Evolutionary conservation across 2,888 invertebrate genomes (phyloP).

Genomic region (Xylota segnis): DNA sequence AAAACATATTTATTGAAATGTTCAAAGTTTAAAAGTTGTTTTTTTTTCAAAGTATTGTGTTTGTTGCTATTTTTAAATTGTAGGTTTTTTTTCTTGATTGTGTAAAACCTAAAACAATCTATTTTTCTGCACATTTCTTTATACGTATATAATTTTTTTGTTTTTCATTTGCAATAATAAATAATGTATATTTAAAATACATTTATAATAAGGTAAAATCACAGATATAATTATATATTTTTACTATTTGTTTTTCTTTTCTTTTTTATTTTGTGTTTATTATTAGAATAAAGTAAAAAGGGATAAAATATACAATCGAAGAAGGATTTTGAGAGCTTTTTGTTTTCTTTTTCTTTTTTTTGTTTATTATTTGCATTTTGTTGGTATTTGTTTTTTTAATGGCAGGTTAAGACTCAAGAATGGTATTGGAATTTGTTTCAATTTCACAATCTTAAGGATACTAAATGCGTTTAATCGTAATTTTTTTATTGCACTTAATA

Average conservation of each 20-base stretch:
- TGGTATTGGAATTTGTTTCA: not conserved
- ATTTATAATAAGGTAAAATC: conserved; percentile 77
- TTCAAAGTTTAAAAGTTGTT: conserved; percentile 19
- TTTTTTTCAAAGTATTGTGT: conserved; percentile 40
- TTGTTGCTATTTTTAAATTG: conserved; percentile 64
- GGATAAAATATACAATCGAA: conserved; percentile 48
- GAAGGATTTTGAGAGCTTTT: conserved; percentile 21
- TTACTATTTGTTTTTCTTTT: conserved; percentile 70
- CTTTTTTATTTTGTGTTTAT: conserved; percentile 65
- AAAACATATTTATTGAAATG: not conserved
- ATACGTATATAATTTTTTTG: conserved; percentile 57
- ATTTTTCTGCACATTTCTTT: conserved; percentile 58
- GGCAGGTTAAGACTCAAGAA: conserved; percentile 53
- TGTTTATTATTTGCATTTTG: conserved; percentile 33
- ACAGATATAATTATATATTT: conserved; percentile 77
- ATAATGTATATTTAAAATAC: conserved; percentile 77
- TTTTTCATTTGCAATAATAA: conserved; percentile 74
- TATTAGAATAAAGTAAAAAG: conserved; percentile 56
- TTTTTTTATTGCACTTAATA: conserved; percentile 44
- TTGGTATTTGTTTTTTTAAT: conserved; percentile 20
- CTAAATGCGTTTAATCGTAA: conserved; percentile 42
- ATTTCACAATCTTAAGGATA: conserved; percentile 37
- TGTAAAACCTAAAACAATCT: conserved; percentile 62
- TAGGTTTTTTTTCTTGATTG: conserved; percentile 55
- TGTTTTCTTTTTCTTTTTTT: not conserved